Evolutionary conservation across 2,888 invertebrate species (phyloP).

Genomic region (Dione vanillae): DNA sequence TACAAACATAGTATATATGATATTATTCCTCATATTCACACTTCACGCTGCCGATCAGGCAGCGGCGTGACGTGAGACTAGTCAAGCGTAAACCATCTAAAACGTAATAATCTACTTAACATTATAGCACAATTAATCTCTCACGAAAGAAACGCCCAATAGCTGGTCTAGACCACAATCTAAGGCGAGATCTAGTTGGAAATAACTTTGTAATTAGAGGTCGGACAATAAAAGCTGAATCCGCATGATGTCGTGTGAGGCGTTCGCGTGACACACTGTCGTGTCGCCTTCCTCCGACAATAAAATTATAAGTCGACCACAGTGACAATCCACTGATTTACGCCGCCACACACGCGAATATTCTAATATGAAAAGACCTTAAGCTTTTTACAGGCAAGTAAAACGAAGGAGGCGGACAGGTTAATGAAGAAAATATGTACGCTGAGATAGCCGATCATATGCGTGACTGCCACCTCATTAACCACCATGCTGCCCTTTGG

Average conservation of each 20-base stretch:
- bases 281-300: constrained; percentile 80
- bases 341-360: constrained; percentile 81
- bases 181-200: constrained; percentile 73
- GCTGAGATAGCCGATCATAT: constrained; percentile 66
- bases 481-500: constrained; percentile 52
- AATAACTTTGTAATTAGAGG: constrained; percentile 75
- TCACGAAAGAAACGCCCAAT: constrained; percentile 71
- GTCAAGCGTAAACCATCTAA: constrained; percentile 53
- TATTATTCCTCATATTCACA: background rate
- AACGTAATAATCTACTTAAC: constrained; percentile 71
- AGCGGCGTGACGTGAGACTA: constrained; percentile 20
- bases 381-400: constrained; percentile 68
- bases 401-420: constrained; percentile 75
- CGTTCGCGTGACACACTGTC: constrained; percentile 77
- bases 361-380: constrained; percentile 76
- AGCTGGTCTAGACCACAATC: constrained; percentile 75
- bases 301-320: constrained; percentile 83
- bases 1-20: background rate
- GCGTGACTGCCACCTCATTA: constrained; percentile 67
- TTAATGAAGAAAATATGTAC: constrained; percentile 78
- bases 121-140: constrained; percentile 71
- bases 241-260: constrained; percentile 61
- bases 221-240: constrained; percentile 76
- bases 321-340: constrained; percentile 85
- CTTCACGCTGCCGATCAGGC: background rate